A percentile compares a stretch with the other conserved stretches of the same genome.
Evolutionary conservation across 53 echinoderm and acorn worm genomes (phyloP).

Genomic region (Stichopus horrens): DNA sequence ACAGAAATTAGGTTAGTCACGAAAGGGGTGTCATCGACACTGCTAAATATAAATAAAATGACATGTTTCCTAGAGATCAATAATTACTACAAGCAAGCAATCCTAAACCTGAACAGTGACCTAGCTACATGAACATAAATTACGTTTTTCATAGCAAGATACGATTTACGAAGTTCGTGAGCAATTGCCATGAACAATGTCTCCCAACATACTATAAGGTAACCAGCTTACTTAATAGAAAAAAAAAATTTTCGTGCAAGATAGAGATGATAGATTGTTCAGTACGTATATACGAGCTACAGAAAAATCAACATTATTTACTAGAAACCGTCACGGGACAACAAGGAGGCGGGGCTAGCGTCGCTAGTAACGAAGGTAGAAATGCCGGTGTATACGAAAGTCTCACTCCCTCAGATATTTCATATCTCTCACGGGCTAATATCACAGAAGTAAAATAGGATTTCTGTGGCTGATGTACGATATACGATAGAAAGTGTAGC

Average conservation of each 20-base stretch:
- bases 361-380: conserved; percentile 48
- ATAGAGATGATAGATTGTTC: neutral
- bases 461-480: too few relatives aligned
- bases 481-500: too few relatives aligned
- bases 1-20: too few relatives aligned
- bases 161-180: neutral
- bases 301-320: conserved; percentile 18
- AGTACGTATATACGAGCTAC: neutral
- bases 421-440: too few relatives aligned
- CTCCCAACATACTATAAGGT: neutral
- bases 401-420: conserved; percentile 53
- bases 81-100: too few relatives aligned
- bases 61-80: too few relatives aligned
- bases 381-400: conserved; percentile 28
- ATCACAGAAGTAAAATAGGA: too few relatives aligned
- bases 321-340: conserved; percentile 65
- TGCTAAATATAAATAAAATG: too few relatives aligned
- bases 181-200: neutral
- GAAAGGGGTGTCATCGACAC: too few relatives aligned
- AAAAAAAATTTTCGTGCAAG: neutral
- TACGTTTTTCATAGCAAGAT: neutral
- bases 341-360: conserved; percentile 63
- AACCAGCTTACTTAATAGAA: neutral
- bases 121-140: neutral
- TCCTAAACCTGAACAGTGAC: too few relatives aligned